Conservation (phyloP, 2,888 invertebrate species). For the Calliphora vomitoria region DNA sequence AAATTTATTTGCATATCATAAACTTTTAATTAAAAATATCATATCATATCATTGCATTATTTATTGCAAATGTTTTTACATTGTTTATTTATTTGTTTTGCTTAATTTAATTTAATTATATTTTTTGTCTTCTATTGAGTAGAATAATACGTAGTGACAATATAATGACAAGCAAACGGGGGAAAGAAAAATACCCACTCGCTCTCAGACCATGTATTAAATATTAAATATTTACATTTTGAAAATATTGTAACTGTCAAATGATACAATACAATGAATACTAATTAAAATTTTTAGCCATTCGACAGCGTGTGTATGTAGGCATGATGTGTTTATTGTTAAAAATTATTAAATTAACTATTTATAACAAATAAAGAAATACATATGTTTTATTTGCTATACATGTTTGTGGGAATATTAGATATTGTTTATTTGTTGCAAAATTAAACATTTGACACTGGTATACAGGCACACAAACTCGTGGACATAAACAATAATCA, state of each 20-base stretch:
- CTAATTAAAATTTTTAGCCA: slow-evolving; percentile 21
- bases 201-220: neutral
- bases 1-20: neutral
- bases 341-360: slow-evolving; percentile 1
- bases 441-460: too few species aligned
- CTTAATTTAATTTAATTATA: slow-evolving; percentile 18
- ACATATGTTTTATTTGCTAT: neutral
- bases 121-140: neutral
- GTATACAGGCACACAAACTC: too few species aligned
- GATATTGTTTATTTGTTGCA: neutral
- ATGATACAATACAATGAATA: slow-evolving; percentile 36
- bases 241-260: slow-evolving; percentile 51
- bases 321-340: neutral
- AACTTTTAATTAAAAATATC: neutral
- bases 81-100: slow-evolving; percentile 36
- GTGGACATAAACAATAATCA: too few species aligned
- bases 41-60: slow-evolving; percentile 4
- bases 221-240: slow-evolving; percentile 10
- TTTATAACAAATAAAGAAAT: neutral
- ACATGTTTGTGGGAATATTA: neutral
- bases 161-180: slow-evolving; percentile 27
- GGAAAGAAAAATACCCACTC: neutral
- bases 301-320: neutral
- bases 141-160: slow-evolving; percentile 19
- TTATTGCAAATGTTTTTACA: slow-evolving; percentile 13